Evolutionary conservation across 2,888 invertebrate genomes (phyloP).

Genomic region (Caenorhabditis becei): DNA sequence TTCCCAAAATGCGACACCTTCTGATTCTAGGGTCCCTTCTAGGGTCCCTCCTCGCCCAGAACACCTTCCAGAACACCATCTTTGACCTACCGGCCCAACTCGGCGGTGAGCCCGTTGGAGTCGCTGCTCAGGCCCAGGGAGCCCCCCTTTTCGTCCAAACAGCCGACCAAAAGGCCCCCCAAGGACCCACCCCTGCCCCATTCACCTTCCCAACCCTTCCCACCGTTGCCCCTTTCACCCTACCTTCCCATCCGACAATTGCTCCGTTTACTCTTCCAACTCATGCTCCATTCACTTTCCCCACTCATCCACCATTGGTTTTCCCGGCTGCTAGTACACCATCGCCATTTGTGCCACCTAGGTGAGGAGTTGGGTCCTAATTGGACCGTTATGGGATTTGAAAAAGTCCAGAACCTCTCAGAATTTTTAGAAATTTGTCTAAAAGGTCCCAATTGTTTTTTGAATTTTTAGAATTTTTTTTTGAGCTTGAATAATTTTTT

Average conservation of each 20-base stretch:
- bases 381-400: too few species aligned
- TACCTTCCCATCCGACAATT: conserved; percentile 60
- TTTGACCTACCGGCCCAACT: conserved; percentile 62
- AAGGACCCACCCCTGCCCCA: conserved; percentile 45
- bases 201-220: conserved; percentile 49
- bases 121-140: conserved; percentile 56
- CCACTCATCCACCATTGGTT: conserved; percentile 62
- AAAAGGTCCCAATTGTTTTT: too few species aligned
- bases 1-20: neutral
- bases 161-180: conserved; percentile 24
- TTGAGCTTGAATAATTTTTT: too few species aligned
- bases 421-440: too few species aligned
- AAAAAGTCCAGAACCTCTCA: too few species aligned
- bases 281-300: conserved; percentile 64
- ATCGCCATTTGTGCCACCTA: conserved; percentile 56
- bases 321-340: conserved; percentile 54
- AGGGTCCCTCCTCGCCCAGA: conserved; percentile 20
- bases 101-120: conserved; percentile 49
- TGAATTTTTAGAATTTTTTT: too few species aligned
- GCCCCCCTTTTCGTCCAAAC: conserved; percentile 50
- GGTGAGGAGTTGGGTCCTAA: conserved; percentile 16
- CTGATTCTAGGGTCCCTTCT: conserved; percentile 12
- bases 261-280: conserved; percentile 64
- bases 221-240: conserved; percentile 61
- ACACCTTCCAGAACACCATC: conserved; percentile 59